These are phyloP conservation scores for Laodelphax striatellus DNA, from an alignment of 1,140 invertebrate genomes.

Conservation along the genomic window DNA sequence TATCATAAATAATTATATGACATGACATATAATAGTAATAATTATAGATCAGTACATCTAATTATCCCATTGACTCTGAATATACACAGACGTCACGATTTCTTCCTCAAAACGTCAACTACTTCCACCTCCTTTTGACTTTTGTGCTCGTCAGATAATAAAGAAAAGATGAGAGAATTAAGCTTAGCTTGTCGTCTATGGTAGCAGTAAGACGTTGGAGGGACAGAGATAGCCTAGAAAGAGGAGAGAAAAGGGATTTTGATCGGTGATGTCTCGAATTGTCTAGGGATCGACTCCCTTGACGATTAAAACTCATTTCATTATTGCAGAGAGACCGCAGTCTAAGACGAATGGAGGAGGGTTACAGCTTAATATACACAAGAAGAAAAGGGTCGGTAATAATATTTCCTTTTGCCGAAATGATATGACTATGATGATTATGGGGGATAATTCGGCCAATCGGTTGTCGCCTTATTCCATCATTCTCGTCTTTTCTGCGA, in stretches of 20 bases:
- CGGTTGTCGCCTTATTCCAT: neutral
- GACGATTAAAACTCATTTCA: slow-evolving; percentile 3
- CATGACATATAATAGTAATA: too few relatives aligned
- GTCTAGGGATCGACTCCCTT: neutral
- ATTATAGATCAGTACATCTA: too few relatives aligned
- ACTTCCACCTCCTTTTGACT: too few relatives aligned
- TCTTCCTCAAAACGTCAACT: too few relatives aligned
- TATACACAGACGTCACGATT: too few relatives aligned
- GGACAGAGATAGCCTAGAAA: neutral
- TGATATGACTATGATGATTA: neutral
- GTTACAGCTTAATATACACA: neutral
- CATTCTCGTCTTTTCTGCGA: neutral
- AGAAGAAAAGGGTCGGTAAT: neutral
- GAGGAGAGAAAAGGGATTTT: too few relatives aligned
- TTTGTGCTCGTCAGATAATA: too few relatives aligned
- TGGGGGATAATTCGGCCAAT: too few relatives aligned
- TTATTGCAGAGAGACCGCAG: neutral
- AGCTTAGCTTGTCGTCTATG: too few relatives aligned
- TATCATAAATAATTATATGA: too few relatives aligned
- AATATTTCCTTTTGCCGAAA: slow-evolving; percentile 1
- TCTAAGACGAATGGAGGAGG: neutral
- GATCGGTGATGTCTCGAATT: neutral
- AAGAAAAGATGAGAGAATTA: too few relatives aligned
- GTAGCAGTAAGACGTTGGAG: neutral
- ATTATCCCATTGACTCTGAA: too few relatives aligned